These are phyloP conservation scores for Leptobrachium leishanense DNA, from an alignment of 2,113 vertebrate genomes.

Conservation along the genomic window DNA sequence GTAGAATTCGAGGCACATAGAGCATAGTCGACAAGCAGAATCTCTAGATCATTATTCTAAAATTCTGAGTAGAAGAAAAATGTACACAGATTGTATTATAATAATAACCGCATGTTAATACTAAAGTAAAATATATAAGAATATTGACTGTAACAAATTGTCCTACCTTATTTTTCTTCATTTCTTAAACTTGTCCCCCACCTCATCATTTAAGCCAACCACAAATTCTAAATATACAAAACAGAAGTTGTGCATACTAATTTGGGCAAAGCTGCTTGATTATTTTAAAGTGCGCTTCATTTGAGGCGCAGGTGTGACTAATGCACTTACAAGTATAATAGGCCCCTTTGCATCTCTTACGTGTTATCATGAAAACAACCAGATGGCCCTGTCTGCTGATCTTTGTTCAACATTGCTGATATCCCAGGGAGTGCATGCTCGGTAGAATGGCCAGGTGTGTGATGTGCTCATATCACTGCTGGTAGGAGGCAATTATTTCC, in stretches of 20 bases:
- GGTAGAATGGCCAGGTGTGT: slow-evolving; percentile 46
- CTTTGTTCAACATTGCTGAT: slow-evolving; percentile 46
- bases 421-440: slow-evolving; percentile 44
- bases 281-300: slow-evolving; percentile 50
- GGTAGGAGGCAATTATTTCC: slow-evolving; percentile 49
- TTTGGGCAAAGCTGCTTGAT: slow-evolving; percentile 48
- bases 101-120: too few species aligned
- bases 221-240: slow-evolving; percentile 44
- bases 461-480: slow-evolving; percentile 47
- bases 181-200: slow-evolving; percentile 15
- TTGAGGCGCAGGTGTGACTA: slow-evolving; percentile 48
- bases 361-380: slow-evolving; percentile 50
- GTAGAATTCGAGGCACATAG: too few species aligned
- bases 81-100: too few species aligned
- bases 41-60: too few species aligned
- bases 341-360: slow-evolving; percentile 49
- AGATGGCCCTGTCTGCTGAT: slow-evolving; percentile 47
- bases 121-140: too few species aligned
- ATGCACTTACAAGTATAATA: slow-evolving; percentile 48
- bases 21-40: too few species aligned
- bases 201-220: slow-evolving; percentile 35
- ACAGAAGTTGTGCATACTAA: slow-evolving; percentile 46
- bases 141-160: too few species aligned
- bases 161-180: background rate
- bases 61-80: too few species aligned